These are phyloP conservation scores for Atopsyche davidsoni DNA, from an alignment of 1,140 invertebrate species.

Conservation along the genomic window DNA sequence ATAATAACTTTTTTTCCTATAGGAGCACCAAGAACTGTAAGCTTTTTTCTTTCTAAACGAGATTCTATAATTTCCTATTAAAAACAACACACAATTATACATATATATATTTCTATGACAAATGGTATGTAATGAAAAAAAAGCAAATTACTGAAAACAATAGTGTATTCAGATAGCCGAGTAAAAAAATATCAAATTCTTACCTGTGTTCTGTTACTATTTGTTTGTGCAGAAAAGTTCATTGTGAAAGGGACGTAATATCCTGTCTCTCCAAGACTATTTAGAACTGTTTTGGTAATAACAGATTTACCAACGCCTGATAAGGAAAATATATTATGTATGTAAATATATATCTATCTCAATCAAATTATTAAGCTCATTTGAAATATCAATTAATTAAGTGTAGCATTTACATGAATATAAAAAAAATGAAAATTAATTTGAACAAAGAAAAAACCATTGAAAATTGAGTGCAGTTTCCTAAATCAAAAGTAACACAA, in stretches of 20 bases:
- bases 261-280: constrained; percentile 54
- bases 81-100: constrained; percentile 1
- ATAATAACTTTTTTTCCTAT: constrained; percentile 75
- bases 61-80: constrained; percentile 68
- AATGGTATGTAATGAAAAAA: constrained; percentile 8
- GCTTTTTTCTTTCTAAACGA: constrained; percentile 76
- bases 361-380: too few relatives aligned
- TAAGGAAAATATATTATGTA: constrained; percentile 9
- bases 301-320: constrained; percentile 82
- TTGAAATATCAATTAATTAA: too few relatives aligned
- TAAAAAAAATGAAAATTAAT: too few relatives aligned
- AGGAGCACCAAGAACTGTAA: constrained; percentile 76
- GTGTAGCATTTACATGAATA: too few relatives aligned
- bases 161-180: background rate
- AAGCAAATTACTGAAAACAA: background rate
- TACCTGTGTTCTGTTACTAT: constrained; percentile 63
- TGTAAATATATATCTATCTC: background rate
- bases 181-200: background rate
- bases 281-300: constrained; percentile 68
- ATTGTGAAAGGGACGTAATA: constrained; percentile 67
- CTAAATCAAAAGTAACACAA: too few relatives aligned
- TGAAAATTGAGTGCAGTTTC: too few relatives aligned
- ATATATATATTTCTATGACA: background rate
- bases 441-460: too few relatives aligned
- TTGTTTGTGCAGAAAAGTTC: constrained; percentile 87